Percentiles rank a stretch among this genome's conserved stretches.
Conservation (phyloP, 2,797 vertebrate species). For the Vireo griseus region DNA sequence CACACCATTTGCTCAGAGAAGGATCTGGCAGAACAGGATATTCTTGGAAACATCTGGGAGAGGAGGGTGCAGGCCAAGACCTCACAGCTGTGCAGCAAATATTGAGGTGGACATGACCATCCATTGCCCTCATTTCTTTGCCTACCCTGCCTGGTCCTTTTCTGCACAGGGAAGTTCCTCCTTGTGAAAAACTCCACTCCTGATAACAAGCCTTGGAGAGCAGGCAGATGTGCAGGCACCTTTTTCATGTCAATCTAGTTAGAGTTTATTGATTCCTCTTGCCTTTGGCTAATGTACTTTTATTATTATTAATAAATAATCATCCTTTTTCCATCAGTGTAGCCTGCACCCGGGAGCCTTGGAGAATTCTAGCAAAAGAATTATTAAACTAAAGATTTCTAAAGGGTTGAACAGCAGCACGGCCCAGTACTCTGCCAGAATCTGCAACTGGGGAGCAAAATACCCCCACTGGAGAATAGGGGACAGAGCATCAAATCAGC, state of each 20-base stretch:
- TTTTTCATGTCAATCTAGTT: slow-evolving; percentile 21
- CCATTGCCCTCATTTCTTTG: background rate
- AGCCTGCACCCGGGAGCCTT: background rate
- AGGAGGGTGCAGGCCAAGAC: background rate
- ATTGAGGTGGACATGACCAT: background rate
- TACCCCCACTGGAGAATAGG: background rate
- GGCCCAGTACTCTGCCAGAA: background rate
- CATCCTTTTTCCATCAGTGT: slow-evolving; percentile 12
- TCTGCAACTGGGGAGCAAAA: background rate
- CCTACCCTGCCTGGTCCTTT: background rate
- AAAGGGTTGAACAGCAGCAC: background rate
- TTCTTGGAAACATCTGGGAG: background rate
- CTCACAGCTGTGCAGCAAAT: background rate
- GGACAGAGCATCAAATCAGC: background rate
- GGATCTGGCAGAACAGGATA: background rate
- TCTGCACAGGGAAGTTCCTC: background rate
- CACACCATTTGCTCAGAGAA: background rate
- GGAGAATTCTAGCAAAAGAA: background rate
- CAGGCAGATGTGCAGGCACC: background rate
- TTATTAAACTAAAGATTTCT: slow-evolving; percentile 39
- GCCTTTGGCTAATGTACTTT: slow-evolving; percentile 47
- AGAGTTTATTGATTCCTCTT: slow-evolving; percentile 52
- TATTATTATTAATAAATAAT: slow-evolving; percentile 62
- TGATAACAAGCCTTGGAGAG: background rate
- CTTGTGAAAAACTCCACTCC: background rate